These are phyloP conservation scores for Podabrus alpinus DNA, from an alignment of 2,888 invertebrate species.

Conservation along the genomic window DNA sequence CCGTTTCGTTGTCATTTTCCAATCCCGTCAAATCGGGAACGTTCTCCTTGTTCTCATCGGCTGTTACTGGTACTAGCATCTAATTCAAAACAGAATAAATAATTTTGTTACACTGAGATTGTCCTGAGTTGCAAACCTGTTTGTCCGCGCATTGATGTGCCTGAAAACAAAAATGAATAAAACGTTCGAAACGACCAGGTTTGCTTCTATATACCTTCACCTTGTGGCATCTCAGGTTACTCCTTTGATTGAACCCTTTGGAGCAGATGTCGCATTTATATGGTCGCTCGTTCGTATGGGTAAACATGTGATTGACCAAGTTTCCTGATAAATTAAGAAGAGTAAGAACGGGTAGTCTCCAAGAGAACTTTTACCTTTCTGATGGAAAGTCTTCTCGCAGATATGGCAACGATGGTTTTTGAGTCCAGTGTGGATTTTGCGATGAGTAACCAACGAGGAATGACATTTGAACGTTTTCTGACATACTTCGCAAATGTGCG, in stretches of 20 bases:
- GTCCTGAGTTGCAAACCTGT: conserved; percentile 39
- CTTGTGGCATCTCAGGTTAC: conserved; percentile 79
- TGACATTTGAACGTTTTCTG: conserved; percentile 78
- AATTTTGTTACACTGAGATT: neutral
- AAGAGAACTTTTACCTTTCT: conserved; percentile 64
- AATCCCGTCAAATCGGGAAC: neutral
- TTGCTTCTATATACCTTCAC: conserved; percentile 62
- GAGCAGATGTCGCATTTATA: conserved; percentile 76
- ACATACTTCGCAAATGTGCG: conserved; percentile 75
- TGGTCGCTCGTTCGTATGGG: conserved; percentile 77
- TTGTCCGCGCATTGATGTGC: conserved; percentile 60
- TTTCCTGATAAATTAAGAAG: conserved; percentile 60
- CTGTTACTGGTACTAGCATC: conserved; percentile 74
- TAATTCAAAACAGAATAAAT: conserved; percentile 44
- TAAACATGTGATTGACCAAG: conserved; percentile 75
- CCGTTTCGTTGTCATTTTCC: neutral
- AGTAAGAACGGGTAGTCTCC: neutral
- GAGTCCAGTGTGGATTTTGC: conserved; percentile 74
- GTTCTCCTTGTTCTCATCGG: conserved; percentile 59
- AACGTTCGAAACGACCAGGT: neutral
- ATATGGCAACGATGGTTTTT: conserved; percentile 76
- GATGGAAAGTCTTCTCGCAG: conserved; percentile 79
- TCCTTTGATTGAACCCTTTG: conserved; percentile 81
- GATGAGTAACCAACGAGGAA: conserved; percentile 79
- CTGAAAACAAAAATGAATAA: conserved; percentile 36